phyloP scores from a whole-genome alignment of 2,113 vertebrate genomes.

The Ctenomys sociabilis region DNA sequence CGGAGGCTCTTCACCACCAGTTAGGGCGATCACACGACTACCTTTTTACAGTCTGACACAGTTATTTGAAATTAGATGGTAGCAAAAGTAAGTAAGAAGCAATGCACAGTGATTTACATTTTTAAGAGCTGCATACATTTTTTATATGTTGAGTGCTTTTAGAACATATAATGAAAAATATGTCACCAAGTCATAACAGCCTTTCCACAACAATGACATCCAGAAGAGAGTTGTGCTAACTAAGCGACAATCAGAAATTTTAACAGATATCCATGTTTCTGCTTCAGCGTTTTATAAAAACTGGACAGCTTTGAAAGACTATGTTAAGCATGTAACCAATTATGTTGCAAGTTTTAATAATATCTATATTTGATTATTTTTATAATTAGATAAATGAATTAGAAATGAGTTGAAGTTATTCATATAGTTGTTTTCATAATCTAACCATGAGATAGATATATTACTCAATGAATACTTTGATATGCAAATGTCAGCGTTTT shows the following conservation, averaged over 20 bases:
- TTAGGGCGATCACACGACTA: conserved; percentile 65
- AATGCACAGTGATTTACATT: conserved; percentile 50
- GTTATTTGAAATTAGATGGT: conserved; percentile 73
- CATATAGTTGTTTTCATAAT: not conserved
- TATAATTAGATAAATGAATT: not conserved
- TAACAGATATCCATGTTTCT: not conserved
- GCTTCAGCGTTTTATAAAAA: not conserved
- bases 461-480: not conserved
- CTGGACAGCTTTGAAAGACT: not conserved
- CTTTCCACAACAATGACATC: not conserved
- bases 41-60: conserved; percentile 41
- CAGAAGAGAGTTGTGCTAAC: not conserved
- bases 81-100: conserved; percentile 59
- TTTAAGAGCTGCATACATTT: conserved; percentile 63
- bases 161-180: not conserved
- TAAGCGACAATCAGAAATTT: not conserved
- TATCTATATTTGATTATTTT: not conserved
- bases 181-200: not conserved
- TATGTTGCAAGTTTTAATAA: not conserved
- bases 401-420: not conserved
- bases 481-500: not conserved
- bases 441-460: not conserved
- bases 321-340: not conserved
- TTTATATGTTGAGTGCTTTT: not conserved
- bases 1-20: conserved; percentile 69